Percentiles rank a stretch among this genome's conserved stretches.
Evolutionary conservation across 2,113 vertebrate species (phyloP).

Genomic region (Hydropotes inermis): DNA sequence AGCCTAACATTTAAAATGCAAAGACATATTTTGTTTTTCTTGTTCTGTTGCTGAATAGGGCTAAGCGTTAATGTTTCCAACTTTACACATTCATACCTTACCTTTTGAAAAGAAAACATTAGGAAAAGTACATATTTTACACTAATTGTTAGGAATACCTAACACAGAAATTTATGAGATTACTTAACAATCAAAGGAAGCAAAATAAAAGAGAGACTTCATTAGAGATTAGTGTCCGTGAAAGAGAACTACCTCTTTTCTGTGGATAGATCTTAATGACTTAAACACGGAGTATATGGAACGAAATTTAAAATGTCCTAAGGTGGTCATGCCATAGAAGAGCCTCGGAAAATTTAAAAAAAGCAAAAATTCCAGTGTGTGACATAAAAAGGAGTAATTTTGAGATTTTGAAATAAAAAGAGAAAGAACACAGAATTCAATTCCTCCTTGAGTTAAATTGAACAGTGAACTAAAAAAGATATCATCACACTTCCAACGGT

Average conservation of each 20-base stretch:
- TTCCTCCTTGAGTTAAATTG: not conserved
- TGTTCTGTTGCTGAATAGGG: not conserved
- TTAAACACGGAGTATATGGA: not conserved
- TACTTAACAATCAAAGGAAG: conserved; percentile 69
- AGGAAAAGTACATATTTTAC: not conserved
- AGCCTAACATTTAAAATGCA: not conserved
- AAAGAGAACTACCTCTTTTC: conserved; percentile 70
- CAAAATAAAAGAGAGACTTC: conserved; percentile 70
- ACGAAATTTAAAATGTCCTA: not conserved
- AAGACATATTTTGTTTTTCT: conserved; percentile 7
- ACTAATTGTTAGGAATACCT: conserved; percentile 46
- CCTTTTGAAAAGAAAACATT: conserved; percentile 16
- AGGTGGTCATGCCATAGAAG: not conserved
- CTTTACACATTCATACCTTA: not conserved
- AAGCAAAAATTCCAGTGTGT: not conserved
- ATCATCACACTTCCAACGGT: not conserved
- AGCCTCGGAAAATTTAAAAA: not conserved
- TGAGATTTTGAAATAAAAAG: not conserved
- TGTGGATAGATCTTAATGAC: conserved; percentile 50
- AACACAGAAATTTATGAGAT: conserved; percentile 54
- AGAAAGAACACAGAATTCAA: not conserved
- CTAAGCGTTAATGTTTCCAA: not conserved
- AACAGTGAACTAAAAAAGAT: not conserved
- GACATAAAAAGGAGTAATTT: not conserved
- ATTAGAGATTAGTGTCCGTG: conserved; percentile 49